phyloP scores from a whole-genome alignment of 64 coral and sea anemone species.

The Dendrophyllia cribrosa region DNA sequence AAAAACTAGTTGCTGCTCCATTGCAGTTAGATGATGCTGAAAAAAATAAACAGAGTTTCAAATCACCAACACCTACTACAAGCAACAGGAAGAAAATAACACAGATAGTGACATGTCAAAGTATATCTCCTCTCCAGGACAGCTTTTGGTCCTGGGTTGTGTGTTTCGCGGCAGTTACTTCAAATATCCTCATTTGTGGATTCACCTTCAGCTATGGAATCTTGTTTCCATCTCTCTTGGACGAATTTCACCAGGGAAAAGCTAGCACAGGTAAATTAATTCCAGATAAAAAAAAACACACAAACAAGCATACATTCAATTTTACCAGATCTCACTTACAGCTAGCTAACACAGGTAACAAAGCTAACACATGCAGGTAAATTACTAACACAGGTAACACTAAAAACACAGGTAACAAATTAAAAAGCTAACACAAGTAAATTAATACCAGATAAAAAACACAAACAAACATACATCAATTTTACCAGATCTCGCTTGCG shows the following conservation, averaged over 20 bases:
- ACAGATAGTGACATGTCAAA: background rate
- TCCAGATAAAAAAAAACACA: background rate
- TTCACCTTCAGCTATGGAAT: constrained; percentile 70
- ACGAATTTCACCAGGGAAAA: constrained; percentile 53
- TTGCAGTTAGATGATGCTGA: background rate
- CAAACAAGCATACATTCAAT: too few relatives aligned
- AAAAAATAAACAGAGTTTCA: background rate
- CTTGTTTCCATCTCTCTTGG: constrained; percentile 58
- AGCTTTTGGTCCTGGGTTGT: constrained; percentile 65
- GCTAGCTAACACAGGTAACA: too few relatives aligned
- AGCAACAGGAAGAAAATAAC: background rate
- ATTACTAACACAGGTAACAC: too few relatives aligned
- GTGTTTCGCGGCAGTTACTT: constrained; percentile 36
- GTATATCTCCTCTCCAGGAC: background rate
- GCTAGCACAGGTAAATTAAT: constrained; percentile 54
- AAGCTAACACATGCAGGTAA: too few relatives aligned
- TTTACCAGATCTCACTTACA: too few relatives aligned
- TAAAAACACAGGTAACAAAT: too few relatives aligned
- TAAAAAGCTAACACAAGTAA: too few relatives aligned
- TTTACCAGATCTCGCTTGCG: too few relatives aligned
- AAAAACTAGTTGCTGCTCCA: too few relatives aligned
- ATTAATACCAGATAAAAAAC: too few relatives aligned
- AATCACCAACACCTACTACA: background rate
- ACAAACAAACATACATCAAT: too few relatives aligned
- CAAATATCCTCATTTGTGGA: constrained; percentile 53